These are phyloP conservation scores for Oceanodroma leucorhoa DNA, from an alignment of 2,797 vertebrate species.

Conservation along the genomic window DNA sequence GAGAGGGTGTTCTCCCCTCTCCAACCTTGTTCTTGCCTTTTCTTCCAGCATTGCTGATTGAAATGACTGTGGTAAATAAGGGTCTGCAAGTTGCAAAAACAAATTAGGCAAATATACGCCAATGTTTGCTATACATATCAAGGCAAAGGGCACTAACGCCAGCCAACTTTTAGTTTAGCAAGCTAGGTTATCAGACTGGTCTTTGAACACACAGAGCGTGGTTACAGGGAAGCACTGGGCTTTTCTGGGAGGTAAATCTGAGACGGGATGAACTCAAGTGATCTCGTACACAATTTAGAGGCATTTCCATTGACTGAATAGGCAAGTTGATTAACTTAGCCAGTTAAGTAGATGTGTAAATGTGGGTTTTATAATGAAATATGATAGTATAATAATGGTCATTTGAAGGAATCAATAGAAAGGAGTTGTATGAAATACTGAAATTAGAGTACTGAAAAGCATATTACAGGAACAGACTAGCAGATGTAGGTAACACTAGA, in stretches of 20 bases:
- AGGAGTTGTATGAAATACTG: neutral
- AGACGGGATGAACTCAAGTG: neutral
- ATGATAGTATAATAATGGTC: neutral
- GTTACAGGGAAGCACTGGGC: neutral
- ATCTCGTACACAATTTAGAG: neutral
- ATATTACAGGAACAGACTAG: neutral
- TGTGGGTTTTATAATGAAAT: neutral
- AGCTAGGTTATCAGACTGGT: neutral
- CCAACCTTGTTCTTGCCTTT: neutral
- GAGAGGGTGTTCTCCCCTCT: neutral
- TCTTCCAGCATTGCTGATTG: neutral
- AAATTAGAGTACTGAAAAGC: neutral
- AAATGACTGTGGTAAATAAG: neutral
- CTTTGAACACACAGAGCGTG: neutral
- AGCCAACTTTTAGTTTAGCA: neutral
- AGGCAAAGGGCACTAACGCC: neutral
- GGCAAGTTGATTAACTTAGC: neutral
- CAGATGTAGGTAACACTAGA: neutral
- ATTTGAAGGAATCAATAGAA: neutral
- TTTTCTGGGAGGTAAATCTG: neutral
- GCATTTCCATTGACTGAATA: neutral
- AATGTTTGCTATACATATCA: neutral
- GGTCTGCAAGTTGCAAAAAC: neutral
- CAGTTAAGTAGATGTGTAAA: neutral
- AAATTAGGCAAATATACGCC: neutral